Percentiles rank a stretch among this genome's conserved stretches.
Evolutionary conservation across 64 coral and sea anemone genomes (phyloP).

Genomic region (Montipora sp.): DNA sequence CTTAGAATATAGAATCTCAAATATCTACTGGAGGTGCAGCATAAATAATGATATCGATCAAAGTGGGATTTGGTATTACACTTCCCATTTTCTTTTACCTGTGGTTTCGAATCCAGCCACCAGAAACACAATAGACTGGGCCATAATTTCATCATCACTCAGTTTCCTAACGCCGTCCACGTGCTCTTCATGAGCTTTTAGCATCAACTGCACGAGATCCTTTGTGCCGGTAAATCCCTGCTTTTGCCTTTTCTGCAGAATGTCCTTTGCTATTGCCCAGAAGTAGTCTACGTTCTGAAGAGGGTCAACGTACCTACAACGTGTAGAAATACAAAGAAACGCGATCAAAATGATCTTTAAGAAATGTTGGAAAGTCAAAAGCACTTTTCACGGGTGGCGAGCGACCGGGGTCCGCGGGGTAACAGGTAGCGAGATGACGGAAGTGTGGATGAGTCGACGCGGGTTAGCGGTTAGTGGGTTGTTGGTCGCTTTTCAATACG

Average conservation of each 20-base stretch:
- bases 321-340: not conserved
- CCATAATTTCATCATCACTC: conserved; percentile 71
- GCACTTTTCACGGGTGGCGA: too few species aligned
- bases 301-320: conserved; percentile 3
- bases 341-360: not conserved
- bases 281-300: conserved; percentile 58
- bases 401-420: too few species aligned
- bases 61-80: too few species aligned
- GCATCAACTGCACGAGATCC: conserved; percentile 82
- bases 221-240: not conserved
- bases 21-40: too few species aligned
- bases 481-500: too few species aligned
- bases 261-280: not conserved
- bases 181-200: conserved; percentile 76
- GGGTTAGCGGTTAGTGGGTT: too few species aligned
- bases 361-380: not conserved
- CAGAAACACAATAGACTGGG: conserved; percentile 74
- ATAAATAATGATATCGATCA: too few species aligned
- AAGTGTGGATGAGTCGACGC: too few species aligned
- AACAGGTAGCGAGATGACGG: too few species aligned
- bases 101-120: conserved; percentile 82
- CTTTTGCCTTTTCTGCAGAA: conserved; percentile 52
- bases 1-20: too few species aligned
- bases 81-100: not conserved
- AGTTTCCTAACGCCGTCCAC: conserved; percentile 60